Evolutionary conservation across 1,140 invertebrate genomes (phyloP).

Genomic region (Dendrolimus punctatus): DNA sequence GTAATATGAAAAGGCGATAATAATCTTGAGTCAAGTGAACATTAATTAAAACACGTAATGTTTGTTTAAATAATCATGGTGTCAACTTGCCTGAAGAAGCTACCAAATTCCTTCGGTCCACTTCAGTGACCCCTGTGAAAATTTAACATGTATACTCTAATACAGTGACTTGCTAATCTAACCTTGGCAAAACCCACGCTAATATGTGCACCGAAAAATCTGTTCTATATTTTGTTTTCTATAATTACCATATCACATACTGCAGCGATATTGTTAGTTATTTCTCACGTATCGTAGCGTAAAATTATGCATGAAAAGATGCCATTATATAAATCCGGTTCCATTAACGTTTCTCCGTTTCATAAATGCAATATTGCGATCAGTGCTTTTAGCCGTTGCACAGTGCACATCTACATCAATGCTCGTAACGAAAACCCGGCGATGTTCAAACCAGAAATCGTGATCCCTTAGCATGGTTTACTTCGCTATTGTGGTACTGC

Average conservation of each 20-base stretch:
- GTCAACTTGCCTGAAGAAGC: not conserved
- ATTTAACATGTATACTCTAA: not conserved
- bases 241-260: too few relatives aligned
- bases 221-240: not conserved
- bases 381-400: not conserved
- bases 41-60: too few relatives aligned
- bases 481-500: conserved; percentile 8
- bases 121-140: not conserved
- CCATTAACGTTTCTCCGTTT: not conserved
- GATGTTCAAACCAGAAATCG: conserved; percentile 8
- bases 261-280: too few relatives aligned
- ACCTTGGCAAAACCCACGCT: conserved; percentile 2
- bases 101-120: not conserved
- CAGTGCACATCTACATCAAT: not conserved
- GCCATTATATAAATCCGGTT: not conserved
- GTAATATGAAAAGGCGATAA: too few relatives aligned
- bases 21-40: too few relatives aligned
- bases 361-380: conserved; percentile 1
- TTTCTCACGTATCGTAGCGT: too few relatives aligned
- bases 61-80: too few relatives aligned
- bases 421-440: conserved; percentile 4
- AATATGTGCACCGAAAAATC: not conserved
- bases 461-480: conserved; percentile 15
- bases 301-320: too few relatives aligned
- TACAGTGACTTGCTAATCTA: not conserved